Percentiles rank a stretch among this genome's conserved stretches.
These are phyloP conservation scores for Polypedilum pembai DNA, from an alignment of 1,140 invertebrate species.

Conservation along the genomic window DNA sequence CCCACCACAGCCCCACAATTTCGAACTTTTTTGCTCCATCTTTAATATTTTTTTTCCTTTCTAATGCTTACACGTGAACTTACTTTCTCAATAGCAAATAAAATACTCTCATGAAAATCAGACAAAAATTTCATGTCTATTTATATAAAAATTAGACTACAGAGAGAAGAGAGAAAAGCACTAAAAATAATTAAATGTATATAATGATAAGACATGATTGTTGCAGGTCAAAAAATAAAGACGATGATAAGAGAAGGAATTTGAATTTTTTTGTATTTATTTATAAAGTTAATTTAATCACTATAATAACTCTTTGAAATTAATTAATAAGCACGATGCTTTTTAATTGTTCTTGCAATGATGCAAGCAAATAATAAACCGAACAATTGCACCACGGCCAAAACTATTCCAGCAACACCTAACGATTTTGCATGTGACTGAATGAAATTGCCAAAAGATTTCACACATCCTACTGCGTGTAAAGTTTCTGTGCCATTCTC, in stretches of 20 bases:
- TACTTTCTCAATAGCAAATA: no score
- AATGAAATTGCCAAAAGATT: constrained; percentile 53
- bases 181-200: no score
- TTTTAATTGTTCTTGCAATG: constrained; percentile 42
- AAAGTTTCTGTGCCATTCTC: constrained; percentile 33
- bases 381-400: constrained; percentile 60
- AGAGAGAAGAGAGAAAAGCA: no score
- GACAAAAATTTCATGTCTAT: no score
- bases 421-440: constrained; percentile 60
- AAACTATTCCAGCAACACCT: constrained; percentile 63
- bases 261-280: no score
- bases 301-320: no score
- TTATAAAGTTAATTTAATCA: no score
- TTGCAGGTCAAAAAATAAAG: no score
- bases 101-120: no score
- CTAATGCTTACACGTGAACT: not conserved
- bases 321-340: not conserved
- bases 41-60: not conserved
- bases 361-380: constrained; percentile 45
- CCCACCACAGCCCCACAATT: constrained; percentile 3
- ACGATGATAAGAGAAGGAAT: no score
- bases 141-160: no score
- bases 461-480: constrained; percentile 50
- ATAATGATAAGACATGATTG: no score
- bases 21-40: not conserved